Base-by-base conservation (phyloP, 2,797 vertebrate genomes). In the Hoplostethus mediterraneus region DNA sequence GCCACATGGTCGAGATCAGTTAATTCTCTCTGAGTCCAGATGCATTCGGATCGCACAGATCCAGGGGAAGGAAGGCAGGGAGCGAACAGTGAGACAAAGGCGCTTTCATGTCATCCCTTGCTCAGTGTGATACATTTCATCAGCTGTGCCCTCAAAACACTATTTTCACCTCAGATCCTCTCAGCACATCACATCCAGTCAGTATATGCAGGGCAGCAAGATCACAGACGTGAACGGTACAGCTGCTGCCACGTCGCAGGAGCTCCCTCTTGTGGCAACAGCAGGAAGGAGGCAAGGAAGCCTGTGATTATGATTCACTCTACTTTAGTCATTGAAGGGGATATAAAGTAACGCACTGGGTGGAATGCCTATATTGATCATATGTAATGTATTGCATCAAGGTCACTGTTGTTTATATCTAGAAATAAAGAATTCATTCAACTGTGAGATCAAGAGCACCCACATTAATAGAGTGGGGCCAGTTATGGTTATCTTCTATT, bases 21-120 rank as follows among this genome's bases (percentile, higher is more conserved):
- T 77, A 57, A 90, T 89, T 90, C 83, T 76, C 81, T 87, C 68
- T 91, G 84, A 83, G 79, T 89, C 87, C 91, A 92, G 90, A 92
- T 92, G 91, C 80, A 80, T 71, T 87, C 76, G 71, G 73, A 69
- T 83, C 70, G 75, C 80, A 82, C 63, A 73, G 80, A 81, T 84
- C 72, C 76, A 33, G 13, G 65, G 77, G 75, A 87, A 82, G 83
- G 84, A 84, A 79, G 71, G 68, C 65, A 83, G 75, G 63, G 63
- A 48, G 83, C 40, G 73, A 80, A 82, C 63, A 85, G 75, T 54
- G 5, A 71, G 85, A 74, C 65, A 40, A 57, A 48, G 28, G 77
- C 72, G 63, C 90, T 90, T 92, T 92, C 86, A 91, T 90, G 89
- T 86, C 61, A 12, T 33, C 54, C 49, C 68, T 87, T 87, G 83